A percentile compares a stretch with the other conserved stretches of the same genome.
Evolutionary conservation across 2,113 vertebrate genomes (phyloP).

Genomic region (Myiopsitta monachus): DNA sequence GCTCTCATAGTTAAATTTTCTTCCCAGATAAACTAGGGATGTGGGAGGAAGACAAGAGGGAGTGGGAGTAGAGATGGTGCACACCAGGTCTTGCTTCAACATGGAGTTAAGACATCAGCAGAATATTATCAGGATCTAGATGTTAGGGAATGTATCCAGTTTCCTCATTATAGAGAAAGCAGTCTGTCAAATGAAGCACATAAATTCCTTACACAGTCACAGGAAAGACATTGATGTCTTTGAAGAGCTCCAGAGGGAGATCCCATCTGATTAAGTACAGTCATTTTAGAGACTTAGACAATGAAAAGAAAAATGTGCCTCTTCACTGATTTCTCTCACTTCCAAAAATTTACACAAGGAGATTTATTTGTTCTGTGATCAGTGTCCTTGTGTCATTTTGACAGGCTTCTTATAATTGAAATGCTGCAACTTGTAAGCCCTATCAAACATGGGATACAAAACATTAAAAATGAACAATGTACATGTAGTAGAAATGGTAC

Average conservation of each 20-base stretch:
- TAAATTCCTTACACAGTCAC: constrained; percentile 13
- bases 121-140: not conserved
- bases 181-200: constrained; percentile 5
- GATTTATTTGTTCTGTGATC: constrained; percentile 16
- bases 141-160: not conserved
- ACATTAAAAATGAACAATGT: not conserved
- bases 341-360: not conserved
- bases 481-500: not conserved
- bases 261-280: constrained; percentile 4
- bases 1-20: not conserved
- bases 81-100: not conserved
- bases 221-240: not conserved
- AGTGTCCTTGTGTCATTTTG: not conserved
- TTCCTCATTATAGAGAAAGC: not conserved
- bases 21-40: not conserved
- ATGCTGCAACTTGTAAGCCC: not conserved
- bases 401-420: not conserved
- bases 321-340: not conserved
- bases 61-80: not conserved
- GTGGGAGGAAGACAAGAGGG: not conserved
- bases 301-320: constrained; percentile 20
- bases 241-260: constrained; percentile 41
- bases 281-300: constrained; percentile 10
- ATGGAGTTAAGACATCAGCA: not conserved
- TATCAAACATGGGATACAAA: not conserved